These are phyloP conservation scores for Eptatretus atami DNA, from an alignment of 2,797 vertebrate genomes.

Conservation along the genomic window DNA sequence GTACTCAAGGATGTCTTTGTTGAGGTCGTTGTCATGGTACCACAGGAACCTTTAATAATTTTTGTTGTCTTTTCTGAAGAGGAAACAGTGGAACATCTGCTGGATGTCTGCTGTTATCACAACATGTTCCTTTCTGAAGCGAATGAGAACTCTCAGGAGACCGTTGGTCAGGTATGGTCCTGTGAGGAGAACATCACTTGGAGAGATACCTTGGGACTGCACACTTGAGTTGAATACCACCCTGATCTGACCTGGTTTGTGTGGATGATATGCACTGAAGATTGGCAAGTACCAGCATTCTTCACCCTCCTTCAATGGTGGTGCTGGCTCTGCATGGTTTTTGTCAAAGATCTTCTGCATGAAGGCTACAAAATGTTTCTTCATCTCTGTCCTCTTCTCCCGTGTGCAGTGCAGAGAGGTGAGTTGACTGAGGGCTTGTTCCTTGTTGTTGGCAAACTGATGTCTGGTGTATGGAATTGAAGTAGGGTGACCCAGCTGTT, in stretches of 20 bases:
- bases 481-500: too few species aligned
- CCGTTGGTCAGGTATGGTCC: not conserved
- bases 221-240: not conserved
- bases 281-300: slow-evolving; percentile 1
- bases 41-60: too few species aligned
- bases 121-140: not conserved
- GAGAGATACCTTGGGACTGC: not conserved
- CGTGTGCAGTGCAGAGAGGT: too few species aligned
- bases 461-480: too few species aligned
- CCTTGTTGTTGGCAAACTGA: too few species aligned
- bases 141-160: not conserved
- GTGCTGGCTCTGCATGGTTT: not conserved
- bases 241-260: not conserved
- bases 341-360: not conserved
- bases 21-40: too few species aligned
- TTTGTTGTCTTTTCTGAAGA: not conserved
- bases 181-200: not conserved
- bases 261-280: not conserved
- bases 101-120: not conserved
- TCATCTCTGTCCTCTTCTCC: too few species aligned
- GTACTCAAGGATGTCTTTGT: too few species aligned
- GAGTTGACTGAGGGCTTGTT: too few species aligned
- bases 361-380: too few species aligned
- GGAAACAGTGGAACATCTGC: not conserved
- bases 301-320: not conserved